Percentiles rank a stretch among this genome's conserved stretches.
Conservation (phyloP, 23 tunicate genomes). For the Phallusia fumigata region DNA sequence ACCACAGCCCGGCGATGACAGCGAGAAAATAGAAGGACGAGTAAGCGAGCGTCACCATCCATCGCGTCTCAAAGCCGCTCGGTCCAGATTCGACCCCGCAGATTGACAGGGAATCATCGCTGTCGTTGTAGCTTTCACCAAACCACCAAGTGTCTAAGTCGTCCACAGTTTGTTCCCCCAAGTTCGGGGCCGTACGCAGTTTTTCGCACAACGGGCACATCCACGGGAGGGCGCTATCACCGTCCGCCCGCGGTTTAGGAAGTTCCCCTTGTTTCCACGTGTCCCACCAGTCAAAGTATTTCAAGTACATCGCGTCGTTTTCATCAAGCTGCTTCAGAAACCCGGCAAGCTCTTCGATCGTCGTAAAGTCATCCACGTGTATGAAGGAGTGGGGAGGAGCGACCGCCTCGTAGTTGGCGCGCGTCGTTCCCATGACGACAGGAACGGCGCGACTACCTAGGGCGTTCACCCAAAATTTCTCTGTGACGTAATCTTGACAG, state of each 20-base stretch:
- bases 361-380: constrained; percentile 67
- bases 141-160: constrained; percentile 67
- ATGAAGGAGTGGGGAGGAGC: constrained; percentile 73
- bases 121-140: constrained; percentile 27
- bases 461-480: constrained; percentile 63
- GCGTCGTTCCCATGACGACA: constrained; percentile 68
- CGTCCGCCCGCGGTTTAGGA: background rate
- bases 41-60: constrained; percentile 10
- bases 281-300: constrained; percentile 42
- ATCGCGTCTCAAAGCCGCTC: constrained; percentile 7
- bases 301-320: constrained; percentile 31
- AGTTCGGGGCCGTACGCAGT: background rate
- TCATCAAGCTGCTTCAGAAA: constrained; percentile 32
- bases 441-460: constrained; percentile 48
- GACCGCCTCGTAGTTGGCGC: constrained; percentile 48
- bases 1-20: background rate
- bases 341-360: constrained; percentile 37
- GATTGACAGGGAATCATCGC: background rate
- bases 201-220: constrained; percentile 13
- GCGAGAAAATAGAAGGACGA: background rate
- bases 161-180: constrained; percentile 3
- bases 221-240: background rate
- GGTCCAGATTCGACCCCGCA: constrained; percentile 28
- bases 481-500: constrained; percentile 78
- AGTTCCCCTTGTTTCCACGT: background rate